phyloP scores from a whole-genome alignment of 2,797 vertebrate species.

The Mastacembelus armatus region DNA sequence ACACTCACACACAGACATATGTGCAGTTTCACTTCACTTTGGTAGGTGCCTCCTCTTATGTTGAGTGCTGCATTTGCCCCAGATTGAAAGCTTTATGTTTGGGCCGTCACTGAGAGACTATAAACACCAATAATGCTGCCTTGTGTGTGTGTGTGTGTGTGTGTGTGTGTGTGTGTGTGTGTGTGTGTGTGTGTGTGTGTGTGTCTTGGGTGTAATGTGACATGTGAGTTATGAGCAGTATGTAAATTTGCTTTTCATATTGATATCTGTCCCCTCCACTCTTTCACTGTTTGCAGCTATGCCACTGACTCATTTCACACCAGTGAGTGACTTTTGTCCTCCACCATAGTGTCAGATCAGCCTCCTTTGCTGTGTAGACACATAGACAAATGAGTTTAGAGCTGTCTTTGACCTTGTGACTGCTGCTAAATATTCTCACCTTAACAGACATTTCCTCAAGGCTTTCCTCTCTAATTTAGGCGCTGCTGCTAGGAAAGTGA shows the following conservation, averaged over 20 bases:
- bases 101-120: background rate
- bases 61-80: slow-evolving; percentile 26
- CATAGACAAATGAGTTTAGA: slow-evolving; percentile 64
- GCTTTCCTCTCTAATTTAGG: slow-evolving; percentile 19
- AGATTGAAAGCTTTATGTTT: slow-evolving; percentile 31
- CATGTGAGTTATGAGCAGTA: slow-evolving; percentile 29
- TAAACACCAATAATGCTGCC: slow-evolving; percentile 29
- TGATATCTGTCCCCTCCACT: slow-evolving; percentile 15
- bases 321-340: background rate
- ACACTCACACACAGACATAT: slow-evolving; percentile 2
- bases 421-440: slow-evolving; percentile 45
- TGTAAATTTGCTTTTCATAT: slow-evolving; percentile 47
- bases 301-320: slow-evolving; percentile 27
- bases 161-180: slow-evolving; percentile 18
- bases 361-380: slow-evolving; percentile 30
- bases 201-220: slow-evolving; percentile 12
- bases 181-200: slow-evolving; percentile 17
- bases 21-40: slow-evolving; percentile 31
- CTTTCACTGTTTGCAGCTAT: slow-evolving; percentile 4
- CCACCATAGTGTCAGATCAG: slow-evolving; percentile 57
- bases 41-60: background rate
- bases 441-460: slow-evolving; percentile 22
- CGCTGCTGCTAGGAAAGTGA: background rate
- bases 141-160: too few relatives aligned
- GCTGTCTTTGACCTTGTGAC: slow-evolving; percentile 58